Base-by-base conservation (phyloP, 2,888 invertebrate genomes). In the Baronia brevicornis region DNA sequence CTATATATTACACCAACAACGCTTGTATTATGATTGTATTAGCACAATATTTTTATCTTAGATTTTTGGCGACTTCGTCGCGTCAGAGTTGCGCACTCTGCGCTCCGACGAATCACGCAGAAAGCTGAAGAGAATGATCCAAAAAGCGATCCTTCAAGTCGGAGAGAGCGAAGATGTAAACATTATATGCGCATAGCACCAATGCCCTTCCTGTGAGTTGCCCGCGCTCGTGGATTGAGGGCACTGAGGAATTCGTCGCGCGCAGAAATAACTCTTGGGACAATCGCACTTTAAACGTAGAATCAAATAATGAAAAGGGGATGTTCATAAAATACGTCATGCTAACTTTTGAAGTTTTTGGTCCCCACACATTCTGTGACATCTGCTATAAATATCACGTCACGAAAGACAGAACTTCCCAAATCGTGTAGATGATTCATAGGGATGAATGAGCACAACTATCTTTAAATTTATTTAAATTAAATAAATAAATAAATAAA, bases 1-100 rank as follows among this genome's bases (percentile, higher is more conserved):
- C 19, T 7, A 19, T 19, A 19, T 2, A 5, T 5, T 7, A 13
- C 3, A 8, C 7, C 8, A 7, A 17, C 26, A 25, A 14, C n/a
- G n/a, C n/a, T n/a, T 21, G 10, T 20, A 5, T 12, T 23, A 3
- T 20, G 9, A 5, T 28, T 30, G 19, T 22, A 18, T 22, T 24
- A 19, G 24, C 6, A 3, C 2, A 13, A 32, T 31, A 20, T 13
- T 9, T 5, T 5, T 8, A 15, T 17, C 9, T 10, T 43, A 82
- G 82, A 75, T 82, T 39, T 82, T 82, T 31, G 82, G 82, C 1
- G 78, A 82, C 51, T 82, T 82, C 51, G 82, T 82, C n/a, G 82
- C 82, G 0, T 78, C 80, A 0, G 82, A 82, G 33, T 64, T 82
- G 1, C 66, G 82, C 6, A 71, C 66, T 3, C 68, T 82, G 0